phyloP scores from a whole-genome alignment of 2,113 vertebrate species.

The Tragelaphus buxtoni region DNA sequence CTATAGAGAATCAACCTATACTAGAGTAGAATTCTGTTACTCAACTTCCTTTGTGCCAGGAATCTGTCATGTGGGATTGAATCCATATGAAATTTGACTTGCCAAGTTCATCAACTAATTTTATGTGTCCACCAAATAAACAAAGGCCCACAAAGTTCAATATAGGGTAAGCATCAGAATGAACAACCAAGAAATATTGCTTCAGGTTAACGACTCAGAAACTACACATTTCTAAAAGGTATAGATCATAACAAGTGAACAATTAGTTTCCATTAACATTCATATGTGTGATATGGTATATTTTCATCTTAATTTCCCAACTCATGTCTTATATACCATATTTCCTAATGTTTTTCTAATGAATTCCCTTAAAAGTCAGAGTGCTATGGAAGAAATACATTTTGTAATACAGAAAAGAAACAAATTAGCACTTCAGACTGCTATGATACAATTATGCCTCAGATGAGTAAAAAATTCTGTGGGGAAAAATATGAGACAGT shows the following conservation, averaged over 20 bases:
- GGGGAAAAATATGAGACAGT: background rate
- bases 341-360: background rate
- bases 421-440: background rate
- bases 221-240: constrained; percentile 72
- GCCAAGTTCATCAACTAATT: background rate
- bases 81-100: background rate
- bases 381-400: background rate
- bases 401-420: constrained; percentile 1
- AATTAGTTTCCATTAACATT: constrained; percentile 70
- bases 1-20: background rate
- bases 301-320: constrained; percentile 58
- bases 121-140: background rate
- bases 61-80: background rate
- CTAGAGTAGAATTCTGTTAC: background rate
- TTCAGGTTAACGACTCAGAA: constrained; percentile 68
- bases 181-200: constrained; percentile 25
- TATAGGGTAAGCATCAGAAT: background rate
- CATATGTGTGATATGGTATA: constrained; percentile 39
- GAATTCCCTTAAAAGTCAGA: constrained; percentile 1
- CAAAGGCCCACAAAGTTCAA: constrained; percentile 22
- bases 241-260: constrained; percentile 72
- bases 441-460: background rate
- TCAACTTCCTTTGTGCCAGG: background rate
- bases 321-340: background rate
- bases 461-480: background rate